Base-by-base conservation (phyloP, 2,888 invertebrate genomes). In the Tachina lurida region DNA sequence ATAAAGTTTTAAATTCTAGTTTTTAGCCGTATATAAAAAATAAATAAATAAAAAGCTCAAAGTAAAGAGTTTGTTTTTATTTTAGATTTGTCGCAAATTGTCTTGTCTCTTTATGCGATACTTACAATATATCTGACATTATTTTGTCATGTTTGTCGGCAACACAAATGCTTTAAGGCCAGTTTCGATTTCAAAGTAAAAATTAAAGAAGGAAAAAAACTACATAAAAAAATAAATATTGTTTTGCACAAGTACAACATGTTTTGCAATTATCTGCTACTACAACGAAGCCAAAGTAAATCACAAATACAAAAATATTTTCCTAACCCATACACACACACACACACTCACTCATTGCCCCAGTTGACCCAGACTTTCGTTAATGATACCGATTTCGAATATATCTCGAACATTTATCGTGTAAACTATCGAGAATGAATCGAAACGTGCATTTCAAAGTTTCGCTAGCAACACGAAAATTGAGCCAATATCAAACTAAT, bases 141-240 rank as follows among this genome's bases (percentile, higher is more conserved):
- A 68, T 75, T 81, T 81, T 81, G 75, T 70, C 75, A 52, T 85
- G 82, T 82, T 85, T 85, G 85, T 82, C 85, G 85, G 85, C 68
- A 74, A 17, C 56, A 45, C 78, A 65, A 77, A 65, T 70, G 82
- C 85, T 85, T 82, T 54, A 71, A 79, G 82, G 82, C 81, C 85
- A 74, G 82, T 77, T 84, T 84, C 80, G 43, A 84, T 84, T 84
- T 84, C 84, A 81, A 79, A 79, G 79, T 73, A 73, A 79, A 73
- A 78, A 71, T 60, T 52, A 13, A 45, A 31, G 31, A 63, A 60
- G n/a, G 41, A 15, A 12, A 70, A 52, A 41, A 17, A 17, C 31
- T 49, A n/a, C 39, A 60, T 39, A 74, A 43, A 75, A 56, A 56
- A 68, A 81, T 54, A 74, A 68, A 73, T 74, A 80, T 65, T 68